Conservation (phyloP, 2,113 vertebrate species). For the Coturnix japonica region DNA sequence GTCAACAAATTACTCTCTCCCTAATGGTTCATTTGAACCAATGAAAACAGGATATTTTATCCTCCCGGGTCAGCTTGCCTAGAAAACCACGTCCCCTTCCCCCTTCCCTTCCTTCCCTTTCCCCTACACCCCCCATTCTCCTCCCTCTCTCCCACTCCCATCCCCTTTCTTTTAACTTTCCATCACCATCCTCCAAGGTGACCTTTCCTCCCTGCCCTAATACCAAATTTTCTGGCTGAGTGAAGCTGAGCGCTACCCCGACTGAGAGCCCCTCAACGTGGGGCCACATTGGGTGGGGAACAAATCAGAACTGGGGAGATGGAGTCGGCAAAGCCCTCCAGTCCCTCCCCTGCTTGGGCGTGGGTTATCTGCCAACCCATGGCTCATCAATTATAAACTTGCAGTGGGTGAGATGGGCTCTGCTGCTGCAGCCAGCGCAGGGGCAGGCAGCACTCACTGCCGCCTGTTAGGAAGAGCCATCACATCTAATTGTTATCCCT, state of each 20-base stretch:
- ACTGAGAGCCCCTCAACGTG: background rate
- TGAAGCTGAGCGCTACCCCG: background rate
- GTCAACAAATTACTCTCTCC: conserved; percentile 72
- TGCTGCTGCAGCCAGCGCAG: background rate
- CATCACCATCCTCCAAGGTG: conserved; percentile 58
- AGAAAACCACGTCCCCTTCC: conserved; percentile 30
- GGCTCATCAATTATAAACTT: background rate
- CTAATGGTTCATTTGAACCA: conserved; percentile 72
- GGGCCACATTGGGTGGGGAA: background rate
- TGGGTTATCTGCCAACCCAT: background rate
- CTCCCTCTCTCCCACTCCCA: conserved; percentile 4
- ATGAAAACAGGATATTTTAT: conserved; percentile 71
- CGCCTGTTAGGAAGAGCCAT: conserved; percentile 28
- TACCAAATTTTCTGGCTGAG: conserved; percentile 70
- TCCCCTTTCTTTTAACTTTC: conserved; percentile 41
- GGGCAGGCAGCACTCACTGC: background rate
- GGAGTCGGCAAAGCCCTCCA: background rate
- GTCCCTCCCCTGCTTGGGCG: background rate
- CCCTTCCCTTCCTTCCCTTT: background rate
- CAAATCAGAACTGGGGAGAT: background rate
- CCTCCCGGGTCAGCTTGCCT: conserved; percentile 57
- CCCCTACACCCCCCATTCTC: background rate
- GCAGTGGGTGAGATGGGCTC: background rate
- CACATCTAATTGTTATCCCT: conserved; percentile 52
- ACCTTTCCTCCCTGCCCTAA: conserved; percentile 67